A percentile compares a stretch with the other conserved stretches of the same genome.
Conservation (phyloP, 1,140 invertebrate species). For the Cydia fagiglandana region DNA sequence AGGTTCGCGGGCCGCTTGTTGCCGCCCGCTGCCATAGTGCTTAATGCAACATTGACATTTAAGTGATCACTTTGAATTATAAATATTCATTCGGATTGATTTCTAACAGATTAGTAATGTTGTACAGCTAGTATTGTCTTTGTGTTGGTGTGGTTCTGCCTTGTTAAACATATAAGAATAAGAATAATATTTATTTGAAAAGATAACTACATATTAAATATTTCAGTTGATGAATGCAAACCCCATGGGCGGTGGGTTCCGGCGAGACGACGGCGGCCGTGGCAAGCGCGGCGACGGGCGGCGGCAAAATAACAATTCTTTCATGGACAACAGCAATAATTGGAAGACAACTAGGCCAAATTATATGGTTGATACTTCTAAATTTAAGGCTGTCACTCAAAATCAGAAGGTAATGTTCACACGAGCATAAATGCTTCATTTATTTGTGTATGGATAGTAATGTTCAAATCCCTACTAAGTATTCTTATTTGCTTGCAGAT, state of each 20-base stretch:
- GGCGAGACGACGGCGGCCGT: slow-evolving; percentile 64
- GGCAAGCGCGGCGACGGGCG: slow-evolving; percentile 59
- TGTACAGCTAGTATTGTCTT: neutral
- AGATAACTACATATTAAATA: neutral
- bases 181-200: too few relatives aligned
- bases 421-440: neutral
- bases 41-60: neutral
- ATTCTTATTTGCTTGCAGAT: slow-evolving; percentile 35
- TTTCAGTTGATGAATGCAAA: slow-evolving; percentile 60
- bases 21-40: too few relatives aligned
- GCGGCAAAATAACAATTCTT: slow-evolving; percentile 52
- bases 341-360: slow-evolving; percentile 60
- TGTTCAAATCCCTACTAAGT: neutral
- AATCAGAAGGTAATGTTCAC: slow-evolving; percentile 48
- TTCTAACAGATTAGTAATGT: neutral
- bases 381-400: slow-evolving; percentile 62
- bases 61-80: too few relatives aligned
- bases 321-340: slow-evolving; percentile 58
- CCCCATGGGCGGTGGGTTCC: slow-evolving; percentile 55
- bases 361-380: slow-evolving; percentile 63
- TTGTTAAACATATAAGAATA: too few relatives aligned
- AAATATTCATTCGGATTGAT: too few relatives aligned
- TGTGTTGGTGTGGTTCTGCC: too few relatives aligned
- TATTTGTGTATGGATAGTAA: neutral
- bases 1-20: too few relatives aligned